Conservation (phyloP, 2,888 invertebrate genomes). For the Neelides folsomi region DNA sequence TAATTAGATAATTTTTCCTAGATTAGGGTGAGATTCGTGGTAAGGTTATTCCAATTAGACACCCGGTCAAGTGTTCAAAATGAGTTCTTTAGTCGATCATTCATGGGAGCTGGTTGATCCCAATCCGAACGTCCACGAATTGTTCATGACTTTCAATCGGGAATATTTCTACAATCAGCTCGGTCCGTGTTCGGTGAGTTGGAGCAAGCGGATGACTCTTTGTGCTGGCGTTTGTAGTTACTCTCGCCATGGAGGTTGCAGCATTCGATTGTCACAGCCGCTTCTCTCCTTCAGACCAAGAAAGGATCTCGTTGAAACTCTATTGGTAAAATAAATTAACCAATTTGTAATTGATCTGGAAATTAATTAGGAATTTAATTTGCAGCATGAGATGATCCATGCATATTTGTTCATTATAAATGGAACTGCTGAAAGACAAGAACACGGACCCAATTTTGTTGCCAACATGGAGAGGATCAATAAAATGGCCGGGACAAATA, state of each 20-base stretch:
- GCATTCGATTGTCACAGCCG: slow-evolving; percentile 77
- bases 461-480: slow-evolving; percentile 91
- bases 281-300: slow-evolving; percentile 79
- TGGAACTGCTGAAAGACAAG: slow-evolving; percentile 67
- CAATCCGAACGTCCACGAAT: slow-evolving; percentile 70
- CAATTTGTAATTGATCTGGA: too few relatives aligned
- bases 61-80: too few relatives aligned
- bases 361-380: slow-evolving; percentile 14
- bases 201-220: slow-evolving; percentile 86
- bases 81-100: too few relatives aligned
- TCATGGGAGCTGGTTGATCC: slow-evolving; percentile 58
- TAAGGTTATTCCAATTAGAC: too few relatives aligned
- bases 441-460: slow-evolving; percentile 88
- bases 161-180: slow-evolving; percentile 71
- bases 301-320: slow-evolving; percentile 88
- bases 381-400: slow-evolving; percentile 97
- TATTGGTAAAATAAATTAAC: slow-evolving; percentile 49
- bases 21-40: too few relatives aligned
- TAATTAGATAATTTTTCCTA: too few relatives aligned
- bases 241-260: slow-evolving; percentile 54
- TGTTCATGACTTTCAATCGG: slow-evolving; percentile 75
- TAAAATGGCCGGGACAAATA: slow-evolving; percentile 65
- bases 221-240: slow-evolving; percentile 66
- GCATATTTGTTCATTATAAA: slow-evolving; percentile 74
- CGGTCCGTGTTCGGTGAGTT: slow-evolving; percentile 66